A percentile compares a stretch with the other conserved stretches of the same genome.
These are phyloP conservation scores for Philaethria dido DNA, from an alignment of 2,888 invertebrate species.

Conservation along the genomic window DNA sequence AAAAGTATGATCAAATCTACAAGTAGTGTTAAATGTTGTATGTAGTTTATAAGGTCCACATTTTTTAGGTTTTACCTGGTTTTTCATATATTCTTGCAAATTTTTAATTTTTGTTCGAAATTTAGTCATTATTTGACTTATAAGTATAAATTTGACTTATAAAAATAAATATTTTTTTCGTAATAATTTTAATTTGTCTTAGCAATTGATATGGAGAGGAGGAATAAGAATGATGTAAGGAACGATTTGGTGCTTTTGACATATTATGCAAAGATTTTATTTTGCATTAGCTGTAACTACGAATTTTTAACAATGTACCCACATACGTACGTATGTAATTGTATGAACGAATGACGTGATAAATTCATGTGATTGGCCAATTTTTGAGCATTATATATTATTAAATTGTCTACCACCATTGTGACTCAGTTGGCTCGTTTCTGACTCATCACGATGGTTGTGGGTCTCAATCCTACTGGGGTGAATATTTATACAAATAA, in stretches of 20 bases:
- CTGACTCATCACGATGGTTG: neutral
- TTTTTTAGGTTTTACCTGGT: neutral
- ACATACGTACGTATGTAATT: neutral
- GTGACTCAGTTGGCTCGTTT: too few species aligned
- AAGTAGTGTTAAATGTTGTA: constrained; percentile 3
- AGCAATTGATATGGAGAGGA: constrained; percentile 1
- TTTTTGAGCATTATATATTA: neutral
- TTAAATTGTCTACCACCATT: too few species aligned
- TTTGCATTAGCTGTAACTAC: constrained; percentile 3
- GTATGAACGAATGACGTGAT: neutral
- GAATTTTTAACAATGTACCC: neutral
- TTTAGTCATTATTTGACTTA: neutral
- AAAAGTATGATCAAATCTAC: constrained; percentile 41
- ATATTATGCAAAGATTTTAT: constrained; percentile 11
- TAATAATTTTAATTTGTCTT: neutral
- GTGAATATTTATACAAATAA: neutral
- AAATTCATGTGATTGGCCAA: neutral
- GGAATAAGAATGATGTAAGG: constrained; percentile 3
- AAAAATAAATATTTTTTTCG: neutral
- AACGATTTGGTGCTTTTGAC: constrained; percentile 17
- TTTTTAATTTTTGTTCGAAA: neutral
- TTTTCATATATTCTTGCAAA: neutral
- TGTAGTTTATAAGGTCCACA: constrained; percentile 16
- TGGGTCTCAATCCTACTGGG: neutral
- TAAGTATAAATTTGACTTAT: neutral